Conservation (phyloP, 2,113 vertebrate genomes). For the Cyprinodon tularosa region DNA sequence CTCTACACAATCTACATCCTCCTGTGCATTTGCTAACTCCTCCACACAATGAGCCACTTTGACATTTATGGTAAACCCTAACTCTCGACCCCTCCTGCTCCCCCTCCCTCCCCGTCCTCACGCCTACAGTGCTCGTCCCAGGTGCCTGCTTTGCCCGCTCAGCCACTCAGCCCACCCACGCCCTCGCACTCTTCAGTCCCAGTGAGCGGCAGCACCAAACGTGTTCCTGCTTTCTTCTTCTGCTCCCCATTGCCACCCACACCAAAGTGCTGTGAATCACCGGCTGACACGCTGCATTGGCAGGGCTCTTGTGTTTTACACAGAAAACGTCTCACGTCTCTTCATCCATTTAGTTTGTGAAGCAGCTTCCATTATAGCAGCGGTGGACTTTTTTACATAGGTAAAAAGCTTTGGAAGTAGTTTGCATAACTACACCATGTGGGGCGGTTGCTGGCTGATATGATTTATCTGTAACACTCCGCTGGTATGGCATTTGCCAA, state of each 20-base stretch:
- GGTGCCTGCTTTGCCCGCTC: constrained; percentile 75
- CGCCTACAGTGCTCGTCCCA: constrained; percentile 77
- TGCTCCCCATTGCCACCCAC: constrained; percentile 78
- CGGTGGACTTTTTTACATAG: constrained; percentile 30
- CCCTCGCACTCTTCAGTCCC: constrained; percentile 68
- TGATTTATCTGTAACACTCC: constrained; percentile 14
- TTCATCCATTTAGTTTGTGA: constrained; percentile 31
- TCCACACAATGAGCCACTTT: constrained; percentile 53
- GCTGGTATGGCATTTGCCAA: constrained; percentile 20
- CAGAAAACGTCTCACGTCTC: constrained; percentile 39
- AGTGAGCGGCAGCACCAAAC: constrained; percentile 47
- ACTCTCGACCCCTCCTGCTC: constrained; percentile 9
- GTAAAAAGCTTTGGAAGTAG: constrained; percentile 32
- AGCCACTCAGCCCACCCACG: constrained; percentile 78
- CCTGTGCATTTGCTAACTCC: constrained; percentile 44
- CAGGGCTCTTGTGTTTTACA: constrained; percentile 54
- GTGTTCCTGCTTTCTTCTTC: constrained; percentile 67
- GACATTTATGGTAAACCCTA: constrained; percentile 54
- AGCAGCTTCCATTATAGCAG: constrained; percentile 24
- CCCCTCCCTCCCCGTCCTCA: constrained; percentile 31
- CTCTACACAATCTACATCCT: background rate
- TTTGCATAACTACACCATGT: constrained; percentile 9
- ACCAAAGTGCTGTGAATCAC: constrained; percentile 73
- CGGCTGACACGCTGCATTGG: constrained; percentile 60
- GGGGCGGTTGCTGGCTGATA: constrained; percentile 3